Conservation (phyloP, 2,888 invertebrate species). For the Dynastes hyllus region DNA sequence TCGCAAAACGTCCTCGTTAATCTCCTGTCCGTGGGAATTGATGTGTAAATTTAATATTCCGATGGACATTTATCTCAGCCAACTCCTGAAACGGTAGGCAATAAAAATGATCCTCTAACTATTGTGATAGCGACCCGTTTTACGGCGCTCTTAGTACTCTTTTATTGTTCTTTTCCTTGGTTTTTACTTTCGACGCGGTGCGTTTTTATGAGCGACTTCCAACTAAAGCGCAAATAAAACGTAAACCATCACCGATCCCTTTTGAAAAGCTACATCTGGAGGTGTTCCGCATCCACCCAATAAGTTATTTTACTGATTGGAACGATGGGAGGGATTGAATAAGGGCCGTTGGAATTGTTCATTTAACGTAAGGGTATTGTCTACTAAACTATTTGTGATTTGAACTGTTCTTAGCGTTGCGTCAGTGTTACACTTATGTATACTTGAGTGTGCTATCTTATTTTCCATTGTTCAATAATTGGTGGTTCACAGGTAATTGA, state of each 20-base stretch:
- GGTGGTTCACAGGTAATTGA: too few species aligned
- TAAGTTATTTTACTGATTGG: conserved; percentile 38
- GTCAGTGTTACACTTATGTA: too few species aligned
- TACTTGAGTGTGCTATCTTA: too few species aligned
- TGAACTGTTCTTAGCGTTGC: too few species aligned
- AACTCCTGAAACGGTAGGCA: conserved; percentile 60
- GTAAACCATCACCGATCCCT: conserved; percentile 59
- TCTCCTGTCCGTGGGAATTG: conserved; percentile 46
- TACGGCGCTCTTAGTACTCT: conserved; percentile 66
- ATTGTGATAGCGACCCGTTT: conserved; percentile 65
- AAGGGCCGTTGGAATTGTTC: conserved; percentile 2
- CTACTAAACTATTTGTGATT: too few species aligned
- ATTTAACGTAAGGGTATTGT: neutral
- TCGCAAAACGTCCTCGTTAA: conserved; percentile 31
- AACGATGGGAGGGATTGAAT: neutral
- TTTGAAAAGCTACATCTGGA: conserved; percentile 47
- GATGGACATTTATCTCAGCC: conserved; percentile 45
- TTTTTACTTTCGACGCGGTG: conserved; percentile 63
- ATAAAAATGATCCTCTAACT: conserved; percentile 65
- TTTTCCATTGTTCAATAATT: too few species aligned
- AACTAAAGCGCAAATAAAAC: conserved; percentile 62
- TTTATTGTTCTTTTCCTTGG: conserved; percentile 66
- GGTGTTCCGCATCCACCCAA: conserved; percentile 45
- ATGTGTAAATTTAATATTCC: conserved; percentile 47
- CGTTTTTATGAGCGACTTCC: conserved; percentile 61